Base-by-base conservation (phyloP, 2,888 invertebrate genomes). In the Tachina fera region DNA sequence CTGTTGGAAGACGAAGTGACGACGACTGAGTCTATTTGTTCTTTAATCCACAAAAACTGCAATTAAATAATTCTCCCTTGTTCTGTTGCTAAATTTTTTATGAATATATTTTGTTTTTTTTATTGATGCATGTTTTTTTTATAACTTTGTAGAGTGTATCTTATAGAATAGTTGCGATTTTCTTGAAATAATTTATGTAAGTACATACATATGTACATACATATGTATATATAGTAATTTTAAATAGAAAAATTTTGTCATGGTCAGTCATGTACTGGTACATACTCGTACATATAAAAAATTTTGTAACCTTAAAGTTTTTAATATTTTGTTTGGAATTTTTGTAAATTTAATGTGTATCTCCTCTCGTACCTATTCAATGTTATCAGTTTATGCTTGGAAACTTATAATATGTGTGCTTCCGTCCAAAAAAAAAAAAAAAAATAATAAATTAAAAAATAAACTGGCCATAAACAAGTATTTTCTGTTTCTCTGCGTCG, bases 331-430 rank as follows among this genome's bases (percentile, higher is more conserved):
- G 31, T 19, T 79, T 53, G n/a, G n/a, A 16, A 65, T 70, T 8
- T 31, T 56, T 56, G 31, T 39, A 53, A 63, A 63, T 60, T 76
- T 70, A 53, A 67, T 68, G 6, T 14, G n/a, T 47, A 39, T 61
- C 8, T 63, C 16, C 16, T 10, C 39, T 51, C 14, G 11, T 22
- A 22, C 22, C 3, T 22, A 19, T 65, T 82, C 63, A 76, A 71
- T 75, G 75, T 83, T 86, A 86, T 86, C 85, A 82, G 79, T 58
- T 80, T 22, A 45, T 72, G 31, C 47, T 16, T 47, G 14, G 51
- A 22, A 51, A 78, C 61, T 70, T 70, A n/a, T 10, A 53, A 68
- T 63, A 47, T 61, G 13, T 81, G 53, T 65, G 65, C 58, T 80
- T 75, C 45, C 63, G 53, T 63, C 53, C 22, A 31, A 19, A 41